Base-by-base conservation (phyloP, 2,888 invertebrate genomes). In the Xestoiulus laeticollis region DNA sequence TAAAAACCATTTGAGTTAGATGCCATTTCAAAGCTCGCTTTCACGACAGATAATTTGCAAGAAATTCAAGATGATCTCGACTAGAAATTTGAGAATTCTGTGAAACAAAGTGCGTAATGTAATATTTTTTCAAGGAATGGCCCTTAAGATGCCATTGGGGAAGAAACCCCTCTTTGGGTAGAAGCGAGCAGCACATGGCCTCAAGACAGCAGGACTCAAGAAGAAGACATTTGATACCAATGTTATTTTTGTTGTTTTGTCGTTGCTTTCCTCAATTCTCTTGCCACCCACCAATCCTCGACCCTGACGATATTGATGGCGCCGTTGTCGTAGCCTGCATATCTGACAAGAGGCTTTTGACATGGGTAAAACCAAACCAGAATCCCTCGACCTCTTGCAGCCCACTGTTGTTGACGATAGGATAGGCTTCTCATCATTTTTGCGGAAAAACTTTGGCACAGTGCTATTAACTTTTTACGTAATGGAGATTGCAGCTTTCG, bases 161-260 rank as follows among this genome's bases (percentile, higher is more conserved):
- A 78, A 78, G 78, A 30, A 30, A 78, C 78, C 78, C 78, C 78
- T 78, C 78, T 2, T 16, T 32, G 78, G 78, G 30, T 78, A 30
- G 78, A 32, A 78, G 2, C 16, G 78, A 1, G 30, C 78, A 78
- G 78, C 78, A 78, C 78, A 78, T 78, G 78, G 78, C 78, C 78
- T 78, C 78, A 78, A 30, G 78, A 78, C 78, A 78, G 78, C 30
- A 22, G 22, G 68, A 78, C 78, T 59, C 59, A 22, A 5, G 19
- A 5, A 30, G 22, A 78, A 78, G 78, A 78, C 12, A 78, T 30
- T 32, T 78, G 78, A 78, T 78, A 78, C 78, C 14, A 30, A 78
- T 78, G 78, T 78, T 78, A 78, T 78, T 78, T 78, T 78, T 78
- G 78, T 78, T 78, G 78, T 78, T 78, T 78, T 78, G 78, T 78